A percentile compares a stretch with the other conserved stretches of the same genome.
phyloP scores from a whole-genome alignment of 1,140 invertebrate species.

The Ceratina japonica region DNA sequence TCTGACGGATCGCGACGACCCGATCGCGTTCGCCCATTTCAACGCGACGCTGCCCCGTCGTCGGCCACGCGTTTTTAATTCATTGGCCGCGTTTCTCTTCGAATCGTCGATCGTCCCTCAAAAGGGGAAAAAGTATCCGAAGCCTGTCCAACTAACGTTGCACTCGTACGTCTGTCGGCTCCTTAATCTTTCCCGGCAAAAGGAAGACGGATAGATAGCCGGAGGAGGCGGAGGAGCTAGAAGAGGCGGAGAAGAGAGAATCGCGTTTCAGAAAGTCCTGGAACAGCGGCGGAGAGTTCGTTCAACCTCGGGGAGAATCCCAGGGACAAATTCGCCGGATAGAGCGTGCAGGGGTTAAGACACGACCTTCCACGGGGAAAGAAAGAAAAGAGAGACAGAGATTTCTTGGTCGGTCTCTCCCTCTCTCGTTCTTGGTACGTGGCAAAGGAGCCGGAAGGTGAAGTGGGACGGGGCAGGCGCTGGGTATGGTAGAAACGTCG shows the following conservation, averaged over 20 bases:
- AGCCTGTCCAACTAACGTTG: neutral
- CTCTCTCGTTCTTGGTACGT: neutral
- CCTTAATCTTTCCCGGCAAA: neutral
- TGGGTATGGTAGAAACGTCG: conserved; percentile 30
- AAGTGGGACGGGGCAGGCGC: neutral
- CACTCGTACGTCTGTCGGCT: neutral
- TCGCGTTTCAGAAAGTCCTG: neutral
- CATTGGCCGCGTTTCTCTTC: too few relatives aligned
- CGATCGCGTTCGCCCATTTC: too few relatives aligned
- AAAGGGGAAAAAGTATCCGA: neutral
- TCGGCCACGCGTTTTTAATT: too few relatives aligned
- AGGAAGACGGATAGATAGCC: neutral
- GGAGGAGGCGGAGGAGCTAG: neutral
- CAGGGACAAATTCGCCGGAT: conserved; percentile 61
- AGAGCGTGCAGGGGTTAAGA: conserved; percentile 64
- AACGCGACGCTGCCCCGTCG: too few relatives aligned
- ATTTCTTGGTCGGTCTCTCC: neutral
- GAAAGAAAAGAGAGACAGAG: conserved; percentile 9
- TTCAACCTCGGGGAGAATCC: conserved; percentile 63
- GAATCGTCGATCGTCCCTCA: too few relatives aligned
- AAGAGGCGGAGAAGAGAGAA: too few relatives aligned
- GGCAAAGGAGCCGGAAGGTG: neutral
- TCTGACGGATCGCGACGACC: too few relatives aligned
- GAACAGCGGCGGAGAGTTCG: conserved; percentile 42
- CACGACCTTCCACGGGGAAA: conserved; percentile 61